Evolutionary conservation across 2,113 vertebrate genomes (phyloP).

Genomic region (Aegypius monachus): DNA sequence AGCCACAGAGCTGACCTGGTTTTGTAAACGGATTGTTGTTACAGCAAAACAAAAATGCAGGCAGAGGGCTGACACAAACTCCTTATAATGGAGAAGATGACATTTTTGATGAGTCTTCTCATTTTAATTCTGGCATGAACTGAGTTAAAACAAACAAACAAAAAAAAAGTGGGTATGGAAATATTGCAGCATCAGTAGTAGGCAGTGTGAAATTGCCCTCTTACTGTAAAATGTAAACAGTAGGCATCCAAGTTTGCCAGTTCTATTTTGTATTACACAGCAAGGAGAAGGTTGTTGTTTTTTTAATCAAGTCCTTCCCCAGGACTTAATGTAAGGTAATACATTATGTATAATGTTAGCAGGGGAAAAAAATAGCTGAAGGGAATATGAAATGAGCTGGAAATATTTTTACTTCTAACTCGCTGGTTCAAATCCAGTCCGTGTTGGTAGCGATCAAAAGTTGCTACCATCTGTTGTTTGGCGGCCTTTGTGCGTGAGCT

Average conservation of each 20-base stretch:
- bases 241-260: not conserved
- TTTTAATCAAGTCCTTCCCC: not conserved
- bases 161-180: slow-evolving; percentile 1
- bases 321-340: not conserved
- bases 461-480: slow-evolving; percentile 26
- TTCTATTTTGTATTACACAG: not conserved
- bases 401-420: not conserved
- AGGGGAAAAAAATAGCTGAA: not conserved
- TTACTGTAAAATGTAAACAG: slow-evolving; percentile 19
- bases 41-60: not conserved
- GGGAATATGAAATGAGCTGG: not conserved
- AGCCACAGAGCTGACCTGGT: not conserved
- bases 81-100: not conserved
- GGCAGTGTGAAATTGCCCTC: slow-evolving; percentile 51
- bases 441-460: not conserved
- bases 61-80: not conserved
- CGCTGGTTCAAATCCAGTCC: not conserved
- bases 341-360: not conserved
- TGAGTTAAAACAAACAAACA: slow-evolving; percentile 1
- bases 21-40: not conserved
- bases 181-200: slow-evolving; percentile 15
- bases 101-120: not conserved
- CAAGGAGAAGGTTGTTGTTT: not conserved
- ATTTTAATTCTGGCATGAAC: not conserved
- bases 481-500: not conserved